These are phyloP conservation scores for Thunnus thynnus DNA, from an alignment of 2,113 vertebrate genomes.

Conservation along the genomic window DNA sequence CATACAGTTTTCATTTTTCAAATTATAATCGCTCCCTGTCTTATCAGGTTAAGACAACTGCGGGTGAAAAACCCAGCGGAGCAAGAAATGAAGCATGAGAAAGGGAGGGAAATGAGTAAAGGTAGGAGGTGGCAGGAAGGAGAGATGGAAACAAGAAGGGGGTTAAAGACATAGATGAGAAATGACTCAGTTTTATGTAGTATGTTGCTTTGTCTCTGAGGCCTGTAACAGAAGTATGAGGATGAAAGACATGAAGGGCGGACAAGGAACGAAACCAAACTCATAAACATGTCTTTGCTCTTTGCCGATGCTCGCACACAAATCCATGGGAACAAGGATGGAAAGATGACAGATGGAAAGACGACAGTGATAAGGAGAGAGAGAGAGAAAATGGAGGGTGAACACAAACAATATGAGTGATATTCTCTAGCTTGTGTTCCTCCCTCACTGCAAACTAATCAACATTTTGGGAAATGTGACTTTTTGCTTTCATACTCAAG, in stretches of 20 bases:
- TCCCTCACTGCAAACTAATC: background rate
- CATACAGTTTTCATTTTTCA: constrained; percentile 13
- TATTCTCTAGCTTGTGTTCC: background rate
- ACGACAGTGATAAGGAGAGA: constrained; percentile 1
- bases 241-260: constrained; percentile 29
- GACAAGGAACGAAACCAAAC: constrained; percentile 26
- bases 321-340: constrained; percentile 18
- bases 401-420: background rate
- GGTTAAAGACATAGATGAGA: constrained; percentile 36
- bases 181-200: constrained; percentile 42
- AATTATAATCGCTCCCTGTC: background rate
- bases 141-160: constrained; percentile 5
- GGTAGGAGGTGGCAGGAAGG: background rate
- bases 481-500: too few species aligned
- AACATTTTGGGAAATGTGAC: too few species aligned
- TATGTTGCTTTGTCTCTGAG: constrained; percentile 37
- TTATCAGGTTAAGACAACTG: constrained; percentile 33
- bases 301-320: constrained; percentile 6
- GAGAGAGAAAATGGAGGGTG: background rate
- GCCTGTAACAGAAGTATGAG: constrained; percentile 29
- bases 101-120: constrained; percentile 23
- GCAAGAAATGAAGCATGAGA: constrained; percentile 30
- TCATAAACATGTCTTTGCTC: constrained; percentile 21
- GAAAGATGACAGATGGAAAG: constrained; percentile 17
- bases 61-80: constrained; percentile 15